These are phyloP conservation scores for Neoseiulus cucumeris DNA, from an alignment of 1,140 invertebrate genomes.

Conservation along the genomic window DNA sequence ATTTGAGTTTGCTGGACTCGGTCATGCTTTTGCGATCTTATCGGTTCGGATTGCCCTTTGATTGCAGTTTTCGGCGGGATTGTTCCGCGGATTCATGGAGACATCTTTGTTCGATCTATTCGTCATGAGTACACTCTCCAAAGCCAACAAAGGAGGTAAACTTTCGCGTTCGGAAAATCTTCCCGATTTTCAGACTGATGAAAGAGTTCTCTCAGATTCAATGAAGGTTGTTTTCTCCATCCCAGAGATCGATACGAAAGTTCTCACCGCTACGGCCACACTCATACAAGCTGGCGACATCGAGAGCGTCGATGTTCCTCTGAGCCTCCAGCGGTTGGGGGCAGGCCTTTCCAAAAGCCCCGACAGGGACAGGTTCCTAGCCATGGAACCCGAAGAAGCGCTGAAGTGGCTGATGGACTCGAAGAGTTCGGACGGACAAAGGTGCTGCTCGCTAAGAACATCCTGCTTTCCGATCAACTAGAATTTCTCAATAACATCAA, in stretches of 20 bases:
- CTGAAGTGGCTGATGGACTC: slow-evolving; percentile 37
- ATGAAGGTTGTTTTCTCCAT: not conserved
- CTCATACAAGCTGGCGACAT: not conserved
- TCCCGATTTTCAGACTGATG: not conserved
- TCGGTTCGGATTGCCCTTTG: no score
- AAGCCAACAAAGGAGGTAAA: not conserved
- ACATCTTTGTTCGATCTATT: not conserved
- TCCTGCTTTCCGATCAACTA: no score
- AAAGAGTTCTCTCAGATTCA: not conserved
- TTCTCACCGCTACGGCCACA: not conserved
- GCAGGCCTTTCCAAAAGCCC: not conserved
- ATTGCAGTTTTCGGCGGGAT: no score
- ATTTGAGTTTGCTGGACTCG: no score
- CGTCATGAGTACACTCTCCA: not conserved
- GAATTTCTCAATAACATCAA: no score
- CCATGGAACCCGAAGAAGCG: slow-evolving; percentile 25
- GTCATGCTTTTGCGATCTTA: no score
- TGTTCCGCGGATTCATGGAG: not conserved
- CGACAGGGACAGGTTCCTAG: not conserved
- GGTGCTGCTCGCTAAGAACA: not conserved
- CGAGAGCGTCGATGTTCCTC: not conserved
- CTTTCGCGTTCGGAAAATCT: no score
- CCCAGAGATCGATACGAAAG: not conserved
- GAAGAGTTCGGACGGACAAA: slow-evolving; percentile 29
- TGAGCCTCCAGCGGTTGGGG: not conserved